Evolutionary conservation across 2,113 vertebrate species (phyloP), one percentile per base, ranked within the genome.

Genomic region (Bos taurus): DNA sequence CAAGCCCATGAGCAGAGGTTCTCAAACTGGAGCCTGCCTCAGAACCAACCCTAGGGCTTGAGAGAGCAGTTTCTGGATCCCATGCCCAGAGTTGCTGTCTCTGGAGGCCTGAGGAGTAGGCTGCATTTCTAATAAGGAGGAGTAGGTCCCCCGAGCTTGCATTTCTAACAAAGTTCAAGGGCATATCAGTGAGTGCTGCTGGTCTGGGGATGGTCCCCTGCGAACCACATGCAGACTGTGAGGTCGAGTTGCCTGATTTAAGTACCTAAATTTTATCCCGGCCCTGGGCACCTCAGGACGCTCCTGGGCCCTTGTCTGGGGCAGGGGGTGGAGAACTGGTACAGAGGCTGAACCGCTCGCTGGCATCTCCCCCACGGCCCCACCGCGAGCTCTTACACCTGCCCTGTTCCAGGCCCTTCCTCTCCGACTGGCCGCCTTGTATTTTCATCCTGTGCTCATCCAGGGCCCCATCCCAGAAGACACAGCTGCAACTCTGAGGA

Each of bases 371-470:
- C 0, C 23, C 12, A 7, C 0, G 0, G 33, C 6, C 19, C 21
- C 3, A 7, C 12, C 3, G 5, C 9, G 0, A 3, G 2, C 83
- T 67, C 57, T 40, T 16, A 2, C 52, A 4, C 1, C 0, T 10
- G 48, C 64, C 11, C n/a, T 28, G 7, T 7, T 52, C 7, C 1
- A 15, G 43, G 30, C 6, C n/a, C 59, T 85, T 52, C 54, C 16
- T 85, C 78, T 77, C 6, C 6, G n/a, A 78, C 14, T 21, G 2
- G 10, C 43, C 2, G 2, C 48, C 16, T 40, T 33, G 11, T 3
- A 21, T 81, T 86, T 71, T 89, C 54, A 14, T 33, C 3, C 25
- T 21, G 74, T 62, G 56, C 43, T 15, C 9, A 3, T 4, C 54
- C 13, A 0, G 2, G 30, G 60, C 30, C 43, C 36, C 6, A 25